A percentile compares a stretch with the other conserved stretches of the same genome.
These are phyloP conservation scores for Anguilla anguilla DNA, from an alignment of 2,797 vertebrate species.

Conservation along the genomic window DNA sequence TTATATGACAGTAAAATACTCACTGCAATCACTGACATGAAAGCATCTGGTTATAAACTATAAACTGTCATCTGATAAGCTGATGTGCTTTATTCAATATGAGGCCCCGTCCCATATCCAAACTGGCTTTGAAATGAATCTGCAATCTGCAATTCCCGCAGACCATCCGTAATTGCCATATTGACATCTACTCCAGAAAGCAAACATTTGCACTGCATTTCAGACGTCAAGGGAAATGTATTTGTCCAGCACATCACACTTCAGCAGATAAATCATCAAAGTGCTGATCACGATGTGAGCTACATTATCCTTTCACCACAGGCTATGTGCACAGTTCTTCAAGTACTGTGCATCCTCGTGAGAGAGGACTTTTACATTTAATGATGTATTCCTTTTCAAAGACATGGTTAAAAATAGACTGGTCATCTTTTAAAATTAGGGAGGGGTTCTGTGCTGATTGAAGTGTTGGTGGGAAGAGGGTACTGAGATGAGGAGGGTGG, in stretches of 20 bases:
- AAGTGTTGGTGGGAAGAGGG: neutral
- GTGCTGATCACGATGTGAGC: neutral
- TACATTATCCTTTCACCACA: neutral
- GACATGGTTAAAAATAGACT: neutral
- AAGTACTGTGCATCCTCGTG: neutral
- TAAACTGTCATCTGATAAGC: neutral
- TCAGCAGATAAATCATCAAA: neutral
- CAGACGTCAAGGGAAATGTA: neutral
- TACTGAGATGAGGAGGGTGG: neutral
- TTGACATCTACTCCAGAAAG: neutral
- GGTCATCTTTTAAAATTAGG: neutral
- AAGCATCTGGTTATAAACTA: neutral
- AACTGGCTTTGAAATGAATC: neutral
- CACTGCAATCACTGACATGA: neutral
- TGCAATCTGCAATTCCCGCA: neutral
- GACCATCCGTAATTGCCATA: neutral
- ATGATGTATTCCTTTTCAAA: constrained; percentile 5
- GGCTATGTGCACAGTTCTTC: neutral
- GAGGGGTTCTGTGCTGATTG: neutral
- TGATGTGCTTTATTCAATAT: neutral
- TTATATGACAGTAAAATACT: neutral
- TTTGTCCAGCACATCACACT: neutral
- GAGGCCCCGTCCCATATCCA: neutral
- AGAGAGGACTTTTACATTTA: neutral
- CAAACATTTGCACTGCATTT: constrained; percentile 1